Evolutionary conservation across 2,888 invertebrate species (phyloP), one percentile per base, ranked within the genome.

Genomic region (Volucella inflata): DNA sequence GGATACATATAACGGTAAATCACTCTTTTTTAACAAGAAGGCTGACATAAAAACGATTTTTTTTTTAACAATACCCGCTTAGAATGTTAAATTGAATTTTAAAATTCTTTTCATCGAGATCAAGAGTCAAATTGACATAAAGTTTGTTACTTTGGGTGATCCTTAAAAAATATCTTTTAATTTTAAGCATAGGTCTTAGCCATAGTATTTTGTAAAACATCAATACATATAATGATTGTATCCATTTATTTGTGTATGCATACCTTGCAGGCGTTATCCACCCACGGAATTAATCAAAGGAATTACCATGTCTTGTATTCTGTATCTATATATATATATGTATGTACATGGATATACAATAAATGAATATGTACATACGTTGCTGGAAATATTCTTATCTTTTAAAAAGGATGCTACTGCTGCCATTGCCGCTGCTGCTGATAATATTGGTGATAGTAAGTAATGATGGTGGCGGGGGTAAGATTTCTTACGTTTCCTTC

Each of bases 211-310:
- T 2, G 6, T 6, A 6, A 30, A 30, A 30, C 30, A 62, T 62
- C 72, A 72, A 62, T 60, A 36, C 62, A 62, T 44, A 59, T 71
- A n/a, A 40, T 30, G 10, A 12, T 30, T 8, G 12, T 30, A 30
- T 38, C 4, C 50, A 9, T 14, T 11, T 17, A 40, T 53, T 44
- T 30, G 30, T 51, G 60, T 55, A 21, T 14, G 17, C 40, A 38
- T 59, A 17, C 21, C 2, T 21, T 50, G 62, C 38, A 16, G 16
- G 42, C 38, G 4, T 21, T 12, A n/a, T 55, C 57, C 48, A 30
- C 72, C 51, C 46, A 55, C 62, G 40, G 42, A 79, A 79, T 79
- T 79, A 79, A 72, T 72, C 79, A 79, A 79, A 65, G 71, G 55
- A 46, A 65, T 65, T 65, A 65, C 50, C 70, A 70, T 70, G 55